These are phyloP conservation scores for Leptopilina myrica DNA, from an alignment of 2,888 invertebrate genomes.

Conservation along the genomic window DNA sequence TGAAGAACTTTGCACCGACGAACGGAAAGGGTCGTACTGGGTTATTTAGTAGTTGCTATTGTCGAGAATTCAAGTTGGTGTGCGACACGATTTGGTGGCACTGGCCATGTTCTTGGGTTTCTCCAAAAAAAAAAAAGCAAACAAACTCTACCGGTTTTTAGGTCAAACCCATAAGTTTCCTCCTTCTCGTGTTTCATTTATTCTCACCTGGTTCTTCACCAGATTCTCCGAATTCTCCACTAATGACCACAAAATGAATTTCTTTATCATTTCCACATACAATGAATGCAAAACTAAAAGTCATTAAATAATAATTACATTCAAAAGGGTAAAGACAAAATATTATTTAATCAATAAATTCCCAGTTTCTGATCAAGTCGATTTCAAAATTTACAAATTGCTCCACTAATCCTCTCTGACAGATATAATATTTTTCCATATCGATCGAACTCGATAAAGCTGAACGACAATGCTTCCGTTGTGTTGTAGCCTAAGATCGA, in stretches of 20 bases:
- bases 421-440: background rate
- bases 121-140: background rate
- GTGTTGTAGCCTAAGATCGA: constrained; percentile 20
- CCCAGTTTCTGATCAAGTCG: no score
- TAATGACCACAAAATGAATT: background rate
- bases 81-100: constrained; percentile 31
- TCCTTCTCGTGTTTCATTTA: constrained; percentile 1
- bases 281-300: background rate
- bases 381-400: background rate
- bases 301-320: background rate
- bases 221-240: constrained; percentile 21
- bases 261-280: background rate
- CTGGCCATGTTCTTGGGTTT: constrained; percentile 23
- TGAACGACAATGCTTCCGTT: constrained; percentile 11
- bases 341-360: background rate
- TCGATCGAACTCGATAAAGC: constrained; percentile 4
- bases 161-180: constrained; percentile 42
- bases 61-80: constrained; percentile 18
- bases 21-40: constrained; percentile 25
- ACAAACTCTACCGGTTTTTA: constrained; percentile 30
- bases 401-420: no score
- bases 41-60: constrained; percentile 35
- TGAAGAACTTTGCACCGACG: constrained; percentile 34
- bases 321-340: background rate
- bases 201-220: constrained; percentile 30